Evolutionary conservation across 1,140 invertebrate species (phyloP), one percentile per base, ranked within the genome.

Genomic region (Tetramorium simillimum): DNA sequence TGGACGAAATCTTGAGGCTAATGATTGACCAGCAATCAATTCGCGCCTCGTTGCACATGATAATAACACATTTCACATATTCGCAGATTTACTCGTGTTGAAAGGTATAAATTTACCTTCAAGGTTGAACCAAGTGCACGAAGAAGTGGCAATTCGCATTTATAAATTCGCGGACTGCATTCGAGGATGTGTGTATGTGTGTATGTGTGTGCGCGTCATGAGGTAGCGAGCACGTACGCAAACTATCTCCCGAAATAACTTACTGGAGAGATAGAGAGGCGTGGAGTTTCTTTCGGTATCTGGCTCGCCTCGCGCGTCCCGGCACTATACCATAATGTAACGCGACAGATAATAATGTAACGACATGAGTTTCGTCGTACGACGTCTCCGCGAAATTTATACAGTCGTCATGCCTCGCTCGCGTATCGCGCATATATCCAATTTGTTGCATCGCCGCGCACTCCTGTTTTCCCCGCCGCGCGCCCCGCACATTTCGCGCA

Each of bases 301-400:
- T 81, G 62, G 62, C 24, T 53, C 10, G 46, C 56, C n/a, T 56
- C 49, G 37, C 28, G 24, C 28, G 24, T 9, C 62, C 18, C n/a
- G 24, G 46, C 14, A 81, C 14, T 28, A 43, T n/a, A 24, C 33
- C 18, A 49, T 84, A 75, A 84, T 84, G 80, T 75, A 62, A 75
- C 53, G 24, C 80, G 69, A 75, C 80, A 75, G 80, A 84, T 84
- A 84, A 84, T 84, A 84, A 84, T 75, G 69, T 73, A 84, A 84
- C 80, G 69, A 73, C 40, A 75, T 24, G 56, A 82, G 67, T 72
- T 58, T 46, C 21, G 14, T 16, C 51, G 69, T 56, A 43, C 24
- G 51, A 60, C 28, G 24, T 82, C 51, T 43, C 78, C 10, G 18
- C 24, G 5, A 82, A 82, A 84, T 84, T 84, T 46, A 75, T 73